Evolutionary conservation across 2,113 vertebrate species (phyloP).

Genomic region (Chaetodon trifascialis): DNA sequence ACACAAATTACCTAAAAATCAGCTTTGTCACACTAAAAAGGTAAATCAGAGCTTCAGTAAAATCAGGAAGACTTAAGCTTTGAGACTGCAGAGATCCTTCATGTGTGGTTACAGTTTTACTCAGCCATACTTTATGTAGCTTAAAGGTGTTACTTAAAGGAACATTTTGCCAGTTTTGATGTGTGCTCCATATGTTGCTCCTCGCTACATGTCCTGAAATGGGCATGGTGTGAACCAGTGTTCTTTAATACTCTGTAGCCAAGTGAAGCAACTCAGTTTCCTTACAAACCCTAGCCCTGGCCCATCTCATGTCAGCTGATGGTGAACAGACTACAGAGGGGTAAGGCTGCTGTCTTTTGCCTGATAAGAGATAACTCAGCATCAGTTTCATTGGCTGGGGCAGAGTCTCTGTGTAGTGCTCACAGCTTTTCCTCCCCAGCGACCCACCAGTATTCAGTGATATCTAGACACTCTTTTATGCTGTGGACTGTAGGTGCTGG

Average conservation of each 20-base stretch:
- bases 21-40: constrained; percentile 47
- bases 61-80: constrained; percentile 59
- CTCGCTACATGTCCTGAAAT: background rate
- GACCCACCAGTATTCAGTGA: background rate
- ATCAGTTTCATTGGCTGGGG: background rate
- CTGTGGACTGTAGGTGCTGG: background rate
- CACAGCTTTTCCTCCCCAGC: background rate
- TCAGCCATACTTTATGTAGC: constrained; percentile 15
- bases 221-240: background rate
- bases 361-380: background rate
- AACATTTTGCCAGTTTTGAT: constrained; percentile 38
- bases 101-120: constrained; percentile 25
- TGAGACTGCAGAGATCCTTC: constrained; percentile 49
- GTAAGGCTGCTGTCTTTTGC: background rate
- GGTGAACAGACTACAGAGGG: background rate
- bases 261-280: background rate
- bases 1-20: constrained; percentile 52
- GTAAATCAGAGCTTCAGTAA: constrained; percentile 46
- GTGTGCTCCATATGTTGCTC: background rate
- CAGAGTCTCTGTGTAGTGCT: background rate
- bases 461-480: background rate
- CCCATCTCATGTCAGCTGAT: background rate
- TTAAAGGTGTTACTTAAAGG: constrained; percentile 24
- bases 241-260: background rate
- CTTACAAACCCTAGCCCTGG: background rate